Conservation (phyloP, 2,113 vertebrate genomes). For the Genyomyrus donnyi region DNA sequence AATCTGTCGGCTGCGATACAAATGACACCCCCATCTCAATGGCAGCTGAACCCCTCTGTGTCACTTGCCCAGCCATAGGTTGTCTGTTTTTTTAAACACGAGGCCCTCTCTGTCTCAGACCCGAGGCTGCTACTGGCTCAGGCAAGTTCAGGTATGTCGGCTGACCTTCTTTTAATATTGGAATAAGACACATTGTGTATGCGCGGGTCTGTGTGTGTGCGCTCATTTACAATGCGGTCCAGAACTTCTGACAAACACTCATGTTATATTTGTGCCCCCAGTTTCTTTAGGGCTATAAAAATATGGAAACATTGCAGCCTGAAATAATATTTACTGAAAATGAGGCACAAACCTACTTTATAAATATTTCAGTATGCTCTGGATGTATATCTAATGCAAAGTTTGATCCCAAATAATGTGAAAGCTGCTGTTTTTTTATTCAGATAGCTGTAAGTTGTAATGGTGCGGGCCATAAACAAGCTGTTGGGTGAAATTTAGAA, state of each 20-base stretch:
- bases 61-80: neutral
- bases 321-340: neutral
- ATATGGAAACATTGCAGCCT: neutral
- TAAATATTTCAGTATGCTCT: neutral
- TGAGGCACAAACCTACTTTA: neutral
- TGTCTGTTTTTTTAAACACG: neutral
- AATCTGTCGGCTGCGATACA: neutral
- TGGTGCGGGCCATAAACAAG: neutral
- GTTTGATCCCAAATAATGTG: neutral
- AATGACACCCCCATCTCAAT: neutral
- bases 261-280: neutral
- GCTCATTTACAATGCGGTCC: neutral
- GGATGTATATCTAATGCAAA: neutral
- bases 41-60: neutral
- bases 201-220: neutral
- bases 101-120: neutral
- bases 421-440: neutral
- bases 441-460: neutral
- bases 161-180: neutral
- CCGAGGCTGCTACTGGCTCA: neutral
- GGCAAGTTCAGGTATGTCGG: neutral
- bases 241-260: neutral
- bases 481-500: neutral
- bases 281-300: neutral
- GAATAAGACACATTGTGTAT: neutral